phyloP scores from a whole-genome alignment of 2,888 invertebrate species.

The Amiota minor region DNA sequence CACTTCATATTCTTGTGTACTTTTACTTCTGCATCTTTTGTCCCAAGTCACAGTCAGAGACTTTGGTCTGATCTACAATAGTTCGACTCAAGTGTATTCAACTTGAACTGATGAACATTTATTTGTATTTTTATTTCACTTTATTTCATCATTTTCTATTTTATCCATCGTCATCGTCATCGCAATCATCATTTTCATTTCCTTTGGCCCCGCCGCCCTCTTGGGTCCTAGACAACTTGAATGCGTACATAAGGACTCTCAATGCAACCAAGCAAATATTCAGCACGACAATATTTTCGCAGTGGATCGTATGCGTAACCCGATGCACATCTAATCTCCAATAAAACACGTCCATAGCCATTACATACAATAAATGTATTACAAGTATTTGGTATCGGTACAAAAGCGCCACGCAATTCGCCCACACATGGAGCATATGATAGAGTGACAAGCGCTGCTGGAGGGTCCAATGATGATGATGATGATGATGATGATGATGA shows the following conservation, averaged over 20 bases:
- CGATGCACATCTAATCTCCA: neutral
- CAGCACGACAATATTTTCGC: slow-evolving; percentile 6
- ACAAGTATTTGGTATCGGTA: slow-evolving; percentile 1
- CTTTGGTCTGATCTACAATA: neutral
- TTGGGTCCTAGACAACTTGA: neutral
- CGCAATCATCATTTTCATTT: neutral
- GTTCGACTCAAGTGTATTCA: slow-evolving; percentile 11
- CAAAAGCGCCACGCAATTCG: neutral
- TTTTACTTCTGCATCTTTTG: no score
- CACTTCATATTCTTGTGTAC: neutral
- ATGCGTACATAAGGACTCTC: slow-evolving; percentile 1
- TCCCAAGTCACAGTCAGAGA: no score
- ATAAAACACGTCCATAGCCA: slow-evolving; percentile 11
- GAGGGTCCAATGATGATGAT: no score
- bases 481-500: no score
- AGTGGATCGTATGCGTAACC: slow-evolving; percentile 8
- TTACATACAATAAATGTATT: neutral
- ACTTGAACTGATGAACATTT: slow-evolving; percentile 18
- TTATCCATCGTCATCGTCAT: neutral
- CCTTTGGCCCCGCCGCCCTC: no score
- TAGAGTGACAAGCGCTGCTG: neutral
- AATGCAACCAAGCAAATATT: neutral
- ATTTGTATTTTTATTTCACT: slow-evolving; percentile 22
- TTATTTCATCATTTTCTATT: neutral
- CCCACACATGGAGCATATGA: slow-evolving; percentile 16